phyloP scores from a whole-genome alignment of 2,888 invertebrate genomes.

The Platycheirus albimanus region DNA sequence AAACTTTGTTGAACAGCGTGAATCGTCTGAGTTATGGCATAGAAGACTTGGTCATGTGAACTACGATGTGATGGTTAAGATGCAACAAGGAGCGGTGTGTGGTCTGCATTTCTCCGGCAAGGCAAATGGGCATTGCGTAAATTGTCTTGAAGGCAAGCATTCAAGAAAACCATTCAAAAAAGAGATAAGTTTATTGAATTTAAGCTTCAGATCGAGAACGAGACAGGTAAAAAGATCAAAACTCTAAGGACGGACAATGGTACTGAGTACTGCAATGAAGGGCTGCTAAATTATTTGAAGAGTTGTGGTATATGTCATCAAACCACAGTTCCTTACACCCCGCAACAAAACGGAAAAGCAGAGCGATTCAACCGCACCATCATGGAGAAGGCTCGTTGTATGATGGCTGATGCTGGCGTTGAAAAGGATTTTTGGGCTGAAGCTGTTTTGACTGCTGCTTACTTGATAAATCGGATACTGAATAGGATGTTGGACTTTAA shows the following conservation, averaged over 20 bases:
- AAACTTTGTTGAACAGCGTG: too few relatives aligned
- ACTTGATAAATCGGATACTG: too few relatives aligned
- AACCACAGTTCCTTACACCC: slow-evolving; percentile 19
- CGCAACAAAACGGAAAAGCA: slow-evolving; percentile 27
- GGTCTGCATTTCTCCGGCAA: too few relatives aligned
- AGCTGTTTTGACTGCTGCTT: slow-evolving; percentile 67
- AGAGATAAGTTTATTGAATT: slow-evolving; percentile 46
- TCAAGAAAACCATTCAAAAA: neutral
- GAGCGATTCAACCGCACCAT: slow-evolving; percentile 66
- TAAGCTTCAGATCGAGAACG: slow-evolving; percentile 45
- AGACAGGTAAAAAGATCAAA: slow-evolving; percentile 34
- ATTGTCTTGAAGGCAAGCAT: too few relatives aligned
- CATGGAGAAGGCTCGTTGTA: slow-evolving; percentile 65
- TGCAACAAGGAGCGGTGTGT: too few relatives aligned
- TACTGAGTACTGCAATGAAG: neutral
- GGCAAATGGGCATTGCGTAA: too few relatives aligned
- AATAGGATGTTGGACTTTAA: too few relatives aligned
- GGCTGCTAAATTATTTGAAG: neutral
- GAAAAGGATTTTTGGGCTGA: slow-evolving; percentile 59
- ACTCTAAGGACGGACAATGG: slow-evolving; percentile 41
- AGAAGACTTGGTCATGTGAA: too few relatives aligned
- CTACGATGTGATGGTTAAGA: too few relatives aligned
- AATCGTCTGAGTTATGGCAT: too few relatives aligned
- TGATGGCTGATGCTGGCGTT: too few relatives aligned
- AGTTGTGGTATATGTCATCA: slow-evolving; percentile 37